A percentile compares a stretch with the other conserved stretches of the same genome.
Conservation (phyloP, 2,888 invertebrate species). For the Psococerastis gibbosa region DNA sequence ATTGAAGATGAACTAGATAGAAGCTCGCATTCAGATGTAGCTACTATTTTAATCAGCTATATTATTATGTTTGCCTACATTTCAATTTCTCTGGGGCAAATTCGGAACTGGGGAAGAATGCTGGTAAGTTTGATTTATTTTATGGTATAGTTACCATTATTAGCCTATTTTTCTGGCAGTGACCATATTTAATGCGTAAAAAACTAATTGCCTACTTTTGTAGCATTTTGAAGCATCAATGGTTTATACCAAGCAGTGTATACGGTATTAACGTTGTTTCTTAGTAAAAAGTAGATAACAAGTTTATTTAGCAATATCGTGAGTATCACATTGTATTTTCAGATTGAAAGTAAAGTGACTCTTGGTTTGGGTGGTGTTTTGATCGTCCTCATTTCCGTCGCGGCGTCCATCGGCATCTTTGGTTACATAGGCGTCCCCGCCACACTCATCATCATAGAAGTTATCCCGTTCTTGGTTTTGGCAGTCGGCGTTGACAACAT, state of each 20-base stretch:
- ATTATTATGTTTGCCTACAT: constrained; percentile 97
- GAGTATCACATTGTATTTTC: too few relatives aligned
- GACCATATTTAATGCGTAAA: too few relatives aligned
- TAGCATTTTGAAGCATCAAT: too few relatives aligned
- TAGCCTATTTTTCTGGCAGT: too few relatives aligned
- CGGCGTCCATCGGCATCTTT: constrained; percentile 82
- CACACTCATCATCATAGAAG: constrained; percentile 89
- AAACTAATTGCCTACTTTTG: too few relatives aligned
- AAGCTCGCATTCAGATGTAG: constrained; percentile 79
- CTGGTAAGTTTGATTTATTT: constrained; percentile 22
- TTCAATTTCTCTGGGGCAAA: constrained; percentile 79
- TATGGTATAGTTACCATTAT: too few relatives aligned
- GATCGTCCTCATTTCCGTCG: constrained; percentile 84
- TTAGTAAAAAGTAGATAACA: too few relatives aligned
- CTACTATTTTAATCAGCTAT: constrained; percentile 85
- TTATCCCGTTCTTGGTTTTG: constrained; percentile 92
- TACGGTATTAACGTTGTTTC: too few relatives aligned
- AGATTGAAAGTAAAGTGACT: constrained; percentile 88
- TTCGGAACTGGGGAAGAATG: constrained; percentile 51
- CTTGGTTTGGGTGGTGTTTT: constrained; percentile 85
- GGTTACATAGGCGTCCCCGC: constrained; percentile 78
- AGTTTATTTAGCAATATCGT: too few relatives aligned
- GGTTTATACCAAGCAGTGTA: too few relatives aligned
- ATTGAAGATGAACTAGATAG: constrained; percentile 89
- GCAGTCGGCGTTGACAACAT: constrained; percentile 99